Evolutionary conservation across 2,888 invertebrate species (phyloP).

Genomic region (Tipula lateralis): DNA sequence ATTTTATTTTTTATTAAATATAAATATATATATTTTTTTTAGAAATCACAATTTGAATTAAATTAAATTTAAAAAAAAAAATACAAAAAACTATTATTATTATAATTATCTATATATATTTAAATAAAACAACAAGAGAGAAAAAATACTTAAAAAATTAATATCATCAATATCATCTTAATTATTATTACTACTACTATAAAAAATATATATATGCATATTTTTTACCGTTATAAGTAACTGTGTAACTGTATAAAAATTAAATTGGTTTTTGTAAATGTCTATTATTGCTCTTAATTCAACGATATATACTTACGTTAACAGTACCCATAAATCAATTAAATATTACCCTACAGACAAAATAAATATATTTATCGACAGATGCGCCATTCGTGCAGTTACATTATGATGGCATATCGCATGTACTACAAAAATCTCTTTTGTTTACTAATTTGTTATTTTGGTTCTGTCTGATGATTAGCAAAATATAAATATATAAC

Average conservation of each 20-base stretch:
- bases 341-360: not conserved
- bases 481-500: not conserved
- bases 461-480: not conserved
- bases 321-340: not conserved
- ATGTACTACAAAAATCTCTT: not conserved
- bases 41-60: slow-evolving; percentile 20
- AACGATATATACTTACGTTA: not conserved
- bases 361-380: not conserved
- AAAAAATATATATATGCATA: slow-evolving; percentile 4
- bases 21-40: slow-evolving; percentile 24
- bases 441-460: not conserved
- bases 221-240: not conserved
- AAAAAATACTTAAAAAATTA: not conserved
- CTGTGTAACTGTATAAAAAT: not conserved
- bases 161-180: not conserved
- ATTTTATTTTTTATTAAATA: slow-evolving; percentile 19
- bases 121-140: not conserved
- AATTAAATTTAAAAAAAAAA: not conserved
- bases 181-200: not conserved
- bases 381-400: not conserved
- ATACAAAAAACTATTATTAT: slow-evolving; percentile 3
- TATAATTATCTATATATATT: not conserved
- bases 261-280: not conserved
- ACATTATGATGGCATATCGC: not conserved
- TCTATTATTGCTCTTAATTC: not conserved